Evolutionary conservation across 2,113 vertebrate genomes (phyloP).

Genomic region (Ascaphus truei): DNA sequence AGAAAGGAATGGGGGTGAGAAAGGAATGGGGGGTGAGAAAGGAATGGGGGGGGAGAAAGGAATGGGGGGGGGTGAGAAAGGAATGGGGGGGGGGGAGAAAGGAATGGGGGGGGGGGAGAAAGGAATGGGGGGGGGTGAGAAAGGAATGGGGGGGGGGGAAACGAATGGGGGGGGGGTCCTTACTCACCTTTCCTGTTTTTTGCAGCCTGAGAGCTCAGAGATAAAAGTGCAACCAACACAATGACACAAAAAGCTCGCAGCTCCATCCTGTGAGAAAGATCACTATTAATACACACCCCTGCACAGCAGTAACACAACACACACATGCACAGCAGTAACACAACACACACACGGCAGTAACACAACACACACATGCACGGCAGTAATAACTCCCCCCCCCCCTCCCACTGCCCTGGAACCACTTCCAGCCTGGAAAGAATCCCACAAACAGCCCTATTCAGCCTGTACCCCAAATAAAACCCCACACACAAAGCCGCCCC

Average conservation of each 20-base stretch:
- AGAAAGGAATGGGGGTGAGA: too few relatives aligned
- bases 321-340: background rate
- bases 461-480: too few relatives aligned
- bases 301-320: background rate
- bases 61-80: too few relatives aligned
- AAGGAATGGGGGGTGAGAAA: too few relatives aligned
- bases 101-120: too few relatives aligned
- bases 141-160: too few relatives aligned
- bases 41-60: too few relatives aligned
- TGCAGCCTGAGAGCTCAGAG: conserved; percentile 64
- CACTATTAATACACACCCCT: background rate
- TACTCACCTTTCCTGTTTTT: conserved; percentile 69
- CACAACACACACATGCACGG: background rate
- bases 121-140: too few relatives aligned
- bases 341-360: background rate
- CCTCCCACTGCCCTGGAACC: background rate
- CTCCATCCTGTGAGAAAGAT: conserved; percentile 70
- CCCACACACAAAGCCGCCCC: conserved; percentile 8
- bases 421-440: background rate
- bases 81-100: too few relatives aligned
- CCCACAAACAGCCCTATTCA: too few relatives aligned
- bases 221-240: conserved; percentile 58
- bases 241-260: conserved; percentile 71
- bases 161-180: too few relatives aligned
- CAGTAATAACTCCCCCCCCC: background rate